Percentiles rank a stretch among this genome's conserved stretches.
Conservation (phyloP, 1,140 invertebrate genomes). For the Euglossa dilemma region DNA sequence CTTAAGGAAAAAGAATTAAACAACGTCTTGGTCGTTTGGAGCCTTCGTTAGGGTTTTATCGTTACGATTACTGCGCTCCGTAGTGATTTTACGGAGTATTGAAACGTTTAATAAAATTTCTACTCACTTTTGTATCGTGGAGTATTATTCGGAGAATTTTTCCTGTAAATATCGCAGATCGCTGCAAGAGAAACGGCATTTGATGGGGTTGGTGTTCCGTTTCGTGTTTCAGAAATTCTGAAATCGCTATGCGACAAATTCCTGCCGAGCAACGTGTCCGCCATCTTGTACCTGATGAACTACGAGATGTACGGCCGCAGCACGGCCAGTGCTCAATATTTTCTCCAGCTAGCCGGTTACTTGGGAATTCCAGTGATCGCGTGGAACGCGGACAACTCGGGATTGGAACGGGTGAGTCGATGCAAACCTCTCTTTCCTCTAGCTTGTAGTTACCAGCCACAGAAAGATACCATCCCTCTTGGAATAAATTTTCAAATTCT, state of each 20-base stretch:
- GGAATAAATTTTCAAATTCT: too few species aligned
- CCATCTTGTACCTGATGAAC: conserved; percentile 97
- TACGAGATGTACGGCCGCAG: conserved; percentile 92
- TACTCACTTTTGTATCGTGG: too few species aligned
- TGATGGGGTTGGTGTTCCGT: too few species aligned
- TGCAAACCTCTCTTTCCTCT: not conserved
- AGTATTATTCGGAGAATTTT: too few species aligned
- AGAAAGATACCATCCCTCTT: not conserved
- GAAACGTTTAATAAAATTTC: too few species aligned
- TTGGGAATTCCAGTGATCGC: conserved; percentile 94
- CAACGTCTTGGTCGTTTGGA: too few species aligned
- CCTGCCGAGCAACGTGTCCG: conserved; percentile 93
- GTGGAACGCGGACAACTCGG: conserved; percentile 97
- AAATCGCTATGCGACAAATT: conserved; percentile 94
- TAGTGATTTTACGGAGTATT: not conserved
- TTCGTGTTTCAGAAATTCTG: conserved; percentile 88
- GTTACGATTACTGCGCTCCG: not conserved
- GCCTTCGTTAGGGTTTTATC: not conserved
- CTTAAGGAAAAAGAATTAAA: too few species aligned
- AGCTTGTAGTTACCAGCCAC: too few species aligned
- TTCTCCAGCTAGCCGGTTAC: conserved; percentile 94
- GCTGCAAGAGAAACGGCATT: not conserved
- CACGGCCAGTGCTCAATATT: conserved; percentile 96
- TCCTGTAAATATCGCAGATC: not conserved
- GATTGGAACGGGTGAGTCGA: conserved; percentile 87